Base-by-base conservation (phyloP, 2,797 vertebrate genomes). In the Anisognathus igniventris region DNA sequence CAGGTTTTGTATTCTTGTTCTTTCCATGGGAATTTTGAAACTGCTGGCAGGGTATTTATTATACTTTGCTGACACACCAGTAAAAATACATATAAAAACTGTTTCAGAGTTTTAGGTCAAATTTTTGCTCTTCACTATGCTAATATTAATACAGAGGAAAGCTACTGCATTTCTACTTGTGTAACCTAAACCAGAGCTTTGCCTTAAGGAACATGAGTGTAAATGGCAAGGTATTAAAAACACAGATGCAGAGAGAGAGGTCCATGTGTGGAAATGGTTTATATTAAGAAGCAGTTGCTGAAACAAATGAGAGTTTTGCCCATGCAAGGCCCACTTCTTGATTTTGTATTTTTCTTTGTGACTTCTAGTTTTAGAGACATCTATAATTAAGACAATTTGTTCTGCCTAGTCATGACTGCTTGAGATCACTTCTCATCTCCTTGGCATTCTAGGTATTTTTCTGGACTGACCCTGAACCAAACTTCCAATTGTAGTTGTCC, bases 191-290 rank as follows among this genome's bases (percentile, higher is more conserved):
- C 1, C 70, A 90, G 92, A 92, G 31, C 42, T 90, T 92, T 86
- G 85, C 66, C 79, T 72, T 92, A 81, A 91, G 93, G 61, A 92
- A 84, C 70, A 67, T 10, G 27, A 93, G 91, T 78, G 82, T 51
- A 94, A 96, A 93, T 70, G 62, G 48, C 44, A 92, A 93, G 85
- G 79, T 95, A 92, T 93, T 95, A 92, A 91, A 94, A 95, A 88
- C 86, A 92, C 79, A 86, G 79, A 91, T 90, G 70, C 14, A 77
- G 33, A 68, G 37, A 85, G 72, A 83, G 50, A 86, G 23, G 44
- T 76, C 73, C 88, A 64, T 77, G 58, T 84, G 93, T 75, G 76
- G 85, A 91, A 81, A 83, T 62, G 66, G 47, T 93, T 95, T 93
- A 17, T 81, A 90, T 84, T 90, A 92, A 81, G 42, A 78, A 14